These are phyloP conservation scores for Channa argus DNA, from an alignment of 2,113 vertebrate species.

Conservation along the genomic window DNA sequence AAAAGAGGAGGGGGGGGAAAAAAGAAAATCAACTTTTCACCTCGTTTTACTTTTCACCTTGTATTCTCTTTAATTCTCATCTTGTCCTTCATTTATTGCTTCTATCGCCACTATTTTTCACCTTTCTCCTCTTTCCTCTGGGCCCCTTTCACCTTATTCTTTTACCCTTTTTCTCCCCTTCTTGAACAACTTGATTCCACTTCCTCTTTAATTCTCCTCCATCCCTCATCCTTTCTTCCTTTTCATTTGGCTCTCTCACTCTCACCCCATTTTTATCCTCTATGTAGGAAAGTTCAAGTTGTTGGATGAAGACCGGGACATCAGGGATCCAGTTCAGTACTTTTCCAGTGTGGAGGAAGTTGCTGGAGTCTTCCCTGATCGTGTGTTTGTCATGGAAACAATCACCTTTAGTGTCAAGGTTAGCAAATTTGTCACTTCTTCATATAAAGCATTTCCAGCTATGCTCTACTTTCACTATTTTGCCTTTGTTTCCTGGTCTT, in stretches of 20 bases:
- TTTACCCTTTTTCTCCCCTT: neutral
- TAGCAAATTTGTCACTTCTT: neutral
- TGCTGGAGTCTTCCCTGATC: slow-evolving; percentile 94
- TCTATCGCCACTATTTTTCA: neutral
- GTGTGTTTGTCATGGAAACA: slow-evolving; percentile 97
- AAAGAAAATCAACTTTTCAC: slow-evolving; percentile 26
- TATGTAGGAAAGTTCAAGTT: slow-evolving; percentile 95
- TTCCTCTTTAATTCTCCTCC: neutral
- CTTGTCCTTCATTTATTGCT: neutral
- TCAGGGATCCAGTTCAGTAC: slow-evolving; percentile 94
- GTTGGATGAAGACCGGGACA: slow-evolving; percentile 95
- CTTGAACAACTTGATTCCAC: too few species aligned
- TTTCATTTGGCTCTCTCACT: neutral
- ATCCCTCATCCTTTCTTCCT: neutral
- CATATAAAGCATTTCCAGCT: neutral
- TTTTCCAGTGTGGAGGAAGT: slow-evolving; percentile 98
- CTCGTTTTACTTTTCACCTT: neutral
- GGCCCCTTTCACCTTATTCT: neutral
- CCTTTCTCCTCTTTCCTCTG: slow-evolving; percentile 6
- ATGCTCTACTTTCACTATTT: neutral
- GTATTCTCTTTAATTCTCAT: neutral
- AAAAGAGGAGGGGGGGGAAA: neutral
- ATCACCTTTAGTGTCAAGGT: slow-evolving; percentile 98
- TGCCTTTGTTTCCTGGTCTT: neutral
- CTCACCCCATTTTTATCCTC: neutral